phyloP scores from a whole-genome alignment of 2,797 vertebrate species.

The Pteronotus mesoamericanus region DNA sequence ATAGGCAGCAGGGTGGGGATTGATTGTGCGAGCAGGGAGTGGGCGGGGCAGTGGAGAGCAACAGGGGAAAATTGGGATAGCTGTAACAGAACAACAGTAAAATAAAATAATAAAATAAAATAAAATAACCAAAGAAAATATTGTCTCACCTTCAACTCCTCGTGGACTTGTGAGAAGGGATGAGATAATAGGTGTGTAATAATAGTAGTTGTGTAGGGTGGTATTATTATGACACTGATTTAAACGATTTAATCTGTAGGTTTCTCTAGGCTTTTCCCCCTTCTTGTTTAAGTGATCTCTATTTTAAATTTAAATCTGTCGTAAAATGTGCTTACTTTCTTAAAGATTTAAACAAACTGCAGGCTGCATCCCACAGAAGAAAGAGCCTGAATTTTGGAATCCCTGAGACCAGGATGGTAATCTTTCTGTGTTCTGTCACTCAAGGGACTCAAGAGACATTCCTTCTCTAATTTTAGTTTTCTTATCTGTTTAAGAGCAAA shows the following conservation, averaged over 20 bases:
- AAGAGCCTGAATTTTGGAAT: neutral
- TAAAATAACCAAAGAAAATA: neutral
- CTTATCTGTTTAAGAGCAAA: neutral
- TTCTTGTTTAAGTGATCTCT: slow-evolving; percentile 14
- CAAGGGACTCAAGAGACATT: neutral
- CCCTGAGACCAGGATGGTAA: neutral
- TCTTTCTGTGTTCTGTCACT: neutral
- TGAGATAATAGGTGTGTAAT: neutral
- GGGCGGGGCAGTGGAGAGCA: too few species aligned
- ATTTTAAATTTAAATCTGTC: slow-evolving; percentile 39
- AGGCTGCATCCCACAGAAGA: neutral
- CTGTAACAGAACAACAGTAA: too few species aligned
- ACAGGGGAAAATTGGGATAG: too few species aligned
- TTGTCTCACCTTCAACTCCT: neutral
- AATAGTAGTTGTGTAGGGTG: neutral
- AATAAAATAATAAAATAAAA: too few species aligned
- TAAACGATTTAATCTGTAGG: slow-evolving; percentile 46
- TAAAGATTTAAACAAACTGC: slow-evolving; percentile 1
- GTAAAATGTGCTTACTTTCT: neutral
- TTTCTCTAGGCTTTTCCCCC: neutral
- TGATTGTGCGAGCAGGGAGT: too few species aligned
- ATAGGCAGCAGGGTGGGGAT: too few species aligned
- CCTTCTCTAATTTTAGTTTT: neutral
- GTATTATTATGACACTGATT: slow-evolving; percentile 19
- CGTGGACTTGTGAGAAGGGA: neutral